Conservation (phyloP, 2,113 vertebrate species). For the Amphiprion percula region DNA sequence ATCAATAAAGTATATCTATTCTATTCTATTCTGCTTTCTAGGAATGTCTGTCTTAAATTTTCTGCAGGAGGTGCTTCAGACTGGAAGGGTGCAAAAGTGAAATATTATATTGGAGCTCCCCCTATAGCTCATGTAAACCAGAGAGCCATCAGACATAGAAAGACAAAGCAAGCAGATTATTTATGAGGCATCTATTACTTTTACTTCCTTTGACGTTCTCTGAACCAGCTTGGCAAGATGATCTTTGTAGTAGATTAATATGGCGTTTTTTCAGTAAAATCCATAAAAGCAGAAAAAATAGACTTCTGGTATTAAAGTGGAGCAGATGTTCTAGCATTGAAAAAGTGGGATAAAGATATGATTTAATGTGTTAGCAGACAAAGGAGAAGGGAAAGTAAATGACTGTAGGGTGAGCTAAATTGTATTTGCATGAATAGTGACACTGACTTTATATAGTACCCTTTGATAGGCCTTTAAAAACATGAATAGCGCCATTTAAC, state of each 20-base stretch:
- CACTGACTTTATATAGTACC: background rate
- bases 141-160: background rate
- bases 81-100: background rate
- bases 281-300: background rate
- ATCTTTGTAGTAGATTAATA: background rate
- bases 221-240: background rate
- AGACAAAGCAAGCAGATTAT: slow-evolving; percentile 4
- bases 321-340: slow-evolving; percentile 11
- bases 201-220: background rate
- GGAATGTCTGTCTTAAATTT: background rate
- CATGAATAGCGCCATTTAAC: slow-evolving; percentile 12
- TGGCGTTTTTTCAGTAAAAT: background rate
- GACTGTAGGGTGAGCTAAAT: background rate
- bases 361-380: slow-evolving; percentile 5
- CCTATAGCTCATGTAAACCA: slow-evolving; percentile 44
- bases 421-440: background rate
- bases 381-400: background rate
- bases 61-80: background rate
- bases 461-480: slow-evolving; percentile 14
- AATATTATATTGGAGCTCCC: slow-evolving; percentile 64
- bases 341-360: background rate
- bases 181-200: background rate
- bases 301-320: background rate
- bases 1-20: too few species aligned
- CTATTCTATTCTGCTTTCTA: background rate